Percentiles rank a stretch among this genome's conserved stretches.
These are phyloP conservation scores for Cephus nigrinus DNA, from an alignment of 2,888 invertebrate genomes.

Conservation along the genomic window DNA sequence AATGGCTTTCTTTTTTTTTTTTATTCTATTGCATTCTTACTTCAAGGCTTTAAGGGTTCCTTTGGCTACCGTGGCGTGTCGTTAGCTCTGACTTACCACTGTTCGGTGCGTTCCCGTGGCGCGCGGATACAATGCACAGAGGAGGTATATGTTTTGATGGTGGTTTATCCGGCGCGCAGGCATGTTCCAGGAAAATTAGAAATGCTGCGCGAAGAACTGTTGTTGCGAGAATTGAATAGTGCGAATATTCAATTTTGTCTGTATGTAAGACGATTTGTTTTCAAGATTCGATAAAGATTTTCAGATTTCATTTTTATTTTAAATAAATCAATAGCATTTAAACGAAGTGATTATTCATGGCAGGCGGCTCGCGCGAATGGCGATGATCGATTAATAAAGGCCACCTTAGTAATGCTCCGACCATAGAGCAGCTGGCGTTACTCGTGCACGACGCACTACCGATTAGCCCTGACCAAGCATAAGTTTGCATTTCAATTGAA, in stretches of 20 bases:
- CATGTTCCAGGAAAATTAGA: neutral
- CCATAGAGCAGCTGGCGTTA: neutral
- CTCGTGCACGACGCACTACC: slow-evolving; percentile 13
- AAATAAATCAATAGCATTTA: neutral
- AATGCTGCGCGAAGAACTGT: neutral
- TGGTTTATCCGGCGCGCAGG: neutral
- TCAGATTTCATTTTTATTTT: neutral
- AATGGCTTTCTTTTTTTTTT: neutral
- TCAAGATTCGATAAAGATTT: neutral
- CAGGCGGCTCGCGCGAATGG: neutral
- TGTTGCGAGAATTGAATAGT: neutral
- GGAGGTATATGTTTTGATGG: neutral
- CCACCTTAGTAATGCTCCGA: neutral
- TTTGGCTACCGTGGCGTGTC: neutral
- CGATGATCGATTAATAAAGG: neutral
- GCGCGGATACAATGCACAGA: neutral
- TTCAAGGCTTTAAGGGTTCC: neutral
- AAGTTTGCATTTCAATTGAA: neutral
- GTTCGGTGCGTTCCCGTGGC: neutral
- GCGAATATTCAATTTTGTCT: too few species aligned
- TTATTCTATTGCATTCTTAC: neutral
- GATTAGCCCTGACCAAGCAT: slow-evolving; percentile 32
- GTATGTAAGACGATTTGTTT: neutral
- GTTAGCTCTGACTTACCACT: neutral
- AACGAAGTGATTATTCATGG: neutral